A percentile compares a stretch with the other conserved stretches of the same genome.
Conservation (phyloP, 2,888 invertebrate species). For the Diloba caeruleocephala region DNA sequence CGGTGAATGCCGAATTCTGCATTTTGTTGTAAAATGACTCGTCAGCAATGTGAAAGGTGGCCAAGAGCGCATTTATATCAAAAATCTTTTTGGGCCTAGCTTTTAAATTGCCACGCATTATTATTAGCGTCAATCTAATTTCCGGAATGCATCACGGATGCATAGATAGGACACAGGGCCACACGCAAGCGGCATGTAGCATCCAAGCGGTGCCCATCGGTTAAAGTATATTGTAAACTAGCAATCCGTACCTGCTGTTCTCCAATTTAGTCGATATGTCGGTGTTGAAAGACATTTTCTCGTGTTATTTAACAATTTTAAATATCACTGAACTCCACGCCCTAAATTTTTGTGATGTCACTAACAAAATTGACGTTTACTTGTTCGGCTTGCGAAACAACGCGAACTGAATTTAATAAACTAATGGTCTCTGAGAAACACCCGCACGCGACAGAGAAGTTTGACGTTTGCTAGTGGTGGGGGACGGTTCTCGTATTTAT, state of each 20-base stretch:
- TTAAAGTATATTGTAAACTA: constrained; percentile 56
- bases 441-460: constrained; percentile 73
- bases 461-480: constrained; percentile 84
- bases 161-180: constrained; percentile 52
- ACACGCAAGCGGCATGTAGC: constrained; percentile 60
- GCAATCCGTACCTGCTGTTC: constrained; percentile 86
- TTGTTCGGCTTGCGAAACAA: constrained; percentile 73
- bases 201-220: constrained; percentile 53
- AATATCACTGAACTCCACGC: constrained; percentile 88
- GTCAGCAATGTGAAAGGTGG: constrained; percentile 66
- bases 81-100: constrained; percentile 26
- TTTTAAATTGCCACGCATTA: constrained; percentile 36
- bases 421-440: constrained; percentile 64
- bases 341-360: constrained; percentile 74
- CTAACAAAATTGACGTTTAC: constrained; percentile 77
- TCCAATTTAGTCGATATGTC: constrained; percentile 86
- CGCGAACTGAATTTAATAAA: constrained; percentile 65
- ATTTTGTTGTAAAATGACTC: constrained; percentile 39
- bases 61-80: constrained; percentile 33
- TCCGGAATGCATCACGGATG: constrained; percentile 60
- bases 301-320: constrained; percentile 82
- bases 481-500: constrained; percentile 83
- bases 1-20: constrained; percentile 24
- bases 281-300: constrained; percentile 87
- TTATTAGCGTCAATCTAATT: constrained; percentile 42